These are phyloP conservation scores for Carcina quercana DNA, from an alignment of 2,888 invertebrate genomes.

Conservation along the genomic window DNA sequence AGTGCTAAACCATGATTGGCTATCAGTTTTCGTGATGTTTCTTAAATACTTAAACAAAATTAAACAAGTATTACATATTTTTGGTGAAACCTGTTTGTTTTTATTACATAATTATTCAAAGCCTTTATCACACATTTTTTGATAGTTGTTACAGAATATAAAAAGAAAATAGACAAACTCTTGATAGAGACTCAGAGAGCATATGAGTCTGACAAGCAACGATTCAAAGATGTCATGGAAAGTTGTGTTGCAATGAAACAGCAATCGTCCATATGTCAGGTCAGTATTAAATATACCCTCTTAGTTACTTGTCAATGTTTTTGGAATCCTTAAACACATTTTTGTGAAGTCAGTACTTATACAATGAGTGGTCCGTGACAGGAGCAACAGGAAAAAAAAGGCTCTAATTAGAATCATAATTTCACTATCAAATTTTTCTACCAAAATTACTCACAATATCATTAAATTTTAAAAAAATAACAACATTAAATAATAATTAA, in stretches of 20 bases:
- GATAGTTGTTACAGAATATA: constrained; percentile 58
- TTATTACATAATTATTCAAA: background rate
- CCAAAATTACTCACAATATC: too few species aligned
- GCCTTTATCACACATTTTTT: background rate
- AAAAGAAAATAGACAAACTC: constrained; percentile 51
- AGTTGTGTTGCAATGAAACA: constrained; percentile 58
- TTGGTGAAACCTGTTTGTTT: background rate
- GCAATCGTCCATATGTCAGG: constrained; percentile 51
- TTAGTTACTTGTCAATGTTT: background rate
- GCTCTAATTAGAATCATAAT: background rate
- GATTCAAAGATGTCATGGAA: constrained; percentile 52
- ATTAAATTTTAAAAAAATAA: too few species aligned
- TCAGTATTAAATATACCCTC: constrained; percentile 16
- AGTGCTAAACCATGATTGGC: background rate
- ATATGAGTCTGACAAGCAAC: constrained; percentile 42
- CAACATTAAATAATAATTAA: too few species aligned
- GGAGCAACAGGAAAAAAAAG: background rate
- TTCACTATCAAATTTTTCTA: too few species aligned
- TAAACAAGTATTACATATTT: background rate
- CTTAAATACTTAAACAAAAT: background rate
- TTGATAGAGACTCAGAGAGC: constrained; percentile 46
- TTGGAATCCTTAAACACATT: background rate
- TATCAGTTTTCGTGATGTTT: background rate
- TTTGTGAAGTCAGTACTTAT: too few species aligned
- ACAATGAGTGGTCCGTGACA: background rate